Conservation (phyloP, 2,797 vertebrate species). For the Neostethus bicornis region DNA sequence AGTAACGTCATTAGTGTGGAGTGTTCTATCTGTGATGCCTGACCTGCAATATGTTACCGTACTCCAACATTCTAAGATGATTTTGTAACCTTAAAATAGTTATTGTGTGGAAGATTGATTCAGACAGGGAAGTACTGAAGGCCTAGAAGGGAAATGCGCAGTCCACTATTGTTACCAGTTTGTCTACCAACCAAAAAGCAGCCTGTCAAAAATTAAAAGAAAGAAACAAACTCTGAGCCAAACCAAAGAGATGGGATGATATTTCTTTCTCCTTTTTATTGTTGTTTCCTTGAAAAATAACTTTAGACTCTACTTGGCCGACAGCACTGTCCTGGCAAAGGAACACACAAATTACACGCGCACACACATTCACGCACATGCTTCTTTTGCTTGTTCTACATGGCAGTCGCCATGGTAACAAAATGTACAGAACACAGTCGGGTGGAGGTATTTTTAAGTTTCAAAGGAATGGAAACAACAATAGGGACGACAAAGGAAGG, state of each 20-base stretch:
- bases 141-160: too few relatives aligned
- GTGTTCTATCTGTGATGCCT: too few relatives aligned
- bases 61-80: too few relatives aligned
- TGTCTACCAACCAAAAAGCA: constrained; percentile 46
- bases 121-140: too few relatives aligned
- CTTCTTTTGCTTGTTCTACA: constrained; percentile 55
- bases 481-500: constrained; percentile 63
- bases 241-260: constrained; percentile 41
- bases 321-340: constrained; percentile 66
- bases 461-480: constrained; percentile 77
- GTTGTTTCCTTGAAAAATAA: constrained; percentile 63
- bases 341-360: constrained; percentile 58
- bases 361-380: constrained; percentile 25
- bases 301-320: constrained; percentile 68
- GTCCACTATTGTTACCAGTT: too few relatives aligned
- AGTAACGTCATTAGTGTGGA: too few relatives aligned
- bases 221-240: constrained; percentile 17
- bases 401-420: constrained; percentile 81
- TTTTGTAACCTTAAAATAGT: too few relatives aligned
- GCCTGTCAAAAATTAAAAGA: constrained; percentile 50
- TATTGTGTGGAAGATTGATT: too few relatives aligned
- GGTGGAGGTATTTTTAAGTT: constrained; percentile 80
- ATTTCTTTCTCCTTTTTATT: constrained; percentile 59
- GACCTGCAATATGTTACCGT: too few relatives aligned
- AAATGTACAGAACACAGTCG: constrained; percentile 75